phyloP scores from a whole-genome alignment of 2,888 invertebrate genomes.

The Chrysolina haemoptera region DNA sequence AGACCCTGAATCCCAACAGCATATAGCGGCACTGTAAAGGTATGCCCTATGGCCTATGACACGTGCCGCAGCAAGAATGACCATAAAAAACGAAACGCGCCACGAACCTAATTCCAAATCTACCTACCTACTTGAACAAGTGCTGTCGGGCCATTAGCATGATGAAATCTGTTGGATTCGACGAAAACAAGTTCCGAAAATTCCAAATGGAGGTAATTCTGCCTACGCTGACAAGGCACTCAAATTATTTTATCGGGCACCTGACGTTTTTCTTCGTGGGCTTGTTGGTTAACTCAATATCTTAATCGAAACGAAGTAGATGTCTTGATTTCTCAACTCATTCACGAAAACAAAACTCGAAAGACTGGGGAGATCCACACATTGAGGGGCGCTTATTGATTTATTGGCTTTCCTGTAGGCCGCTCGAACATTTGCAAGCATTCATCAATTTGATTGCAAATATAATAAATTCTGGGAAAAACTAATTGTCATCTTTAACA shows the following conservation, averaged over 20 bases:
- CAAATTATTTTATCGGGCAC: background rate
- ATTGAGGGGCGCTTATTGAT: too few relatives aligned
- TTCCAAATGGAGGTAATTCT: slow-evolving; percentile 7
- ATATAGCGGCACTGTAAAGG: background rate
- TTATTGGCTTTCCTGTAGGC: too few relatives aligned
- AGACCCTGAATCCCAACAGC: background rate
- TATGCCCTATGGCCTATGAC: background rate
- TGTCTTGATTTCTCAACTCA: too few relatives aligned
- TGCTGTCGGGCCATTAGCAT: background rate
- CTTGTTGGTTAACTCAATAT: background rate
- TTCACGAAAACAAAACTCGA: too few relatives aligned
- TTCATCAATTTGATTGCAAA: too few relatives aligned
- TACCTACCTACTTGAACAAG: slow-evolving; percentile 13
- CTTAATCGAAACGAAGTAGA: too few relatives aligned
- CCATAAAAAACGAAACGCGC: slow-evolving; percentile 1
- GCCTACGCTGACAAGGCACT: background rate
- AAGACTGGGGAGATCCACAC: too few relatives aligned
- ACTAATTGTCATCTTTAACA: too few relatives aligned
- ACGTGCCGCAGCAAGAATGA: background rate
- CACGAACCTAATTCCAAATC: slow-evolving; percentile 6
- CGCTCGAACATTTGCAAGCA: too few relatives aligned
- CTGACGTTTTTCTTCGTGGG: background rate
- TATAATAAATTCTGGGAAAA: too few relatives aligned
- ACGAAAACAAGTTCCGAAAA: slow-evolving; percentile 1
- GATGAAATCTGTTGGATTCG: slow-evolving; percentile 16